Conservation (phyloP, 2,888 invertebrate genomes). For the Nomada hirtipes region DNA sequence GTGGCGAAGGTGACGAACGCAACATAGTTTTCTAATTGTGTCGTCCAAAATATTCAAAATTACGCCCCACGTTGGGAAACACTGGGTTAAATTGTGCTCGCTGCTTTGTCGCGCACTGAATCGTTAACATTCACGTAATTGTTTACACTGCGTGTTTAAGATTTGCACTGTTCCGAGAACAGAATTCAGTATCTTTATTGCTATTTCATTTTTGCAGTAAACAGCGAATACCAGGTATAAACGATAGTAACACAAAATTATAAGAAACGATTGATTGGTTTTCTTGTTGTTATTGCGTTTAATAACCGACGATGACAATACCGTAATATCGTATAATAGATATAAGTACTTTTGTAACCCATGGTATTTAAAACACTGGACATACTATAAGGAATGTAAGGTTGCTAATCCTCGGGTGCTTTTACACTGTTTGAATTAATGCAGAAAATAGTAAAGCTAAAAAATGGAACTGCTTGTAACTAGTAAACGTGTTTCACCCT, state of each 20-base stretch:
- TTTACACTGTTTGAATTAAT: slow-evolving; percentile 15
- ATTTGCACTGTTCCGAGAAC: too few species aligned
- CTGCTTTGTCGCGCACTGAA: background rate
- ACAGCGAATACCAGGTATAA: too few species aligned
- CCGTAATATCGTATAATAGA: too few species aligned
- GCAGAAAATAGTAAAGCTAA: slow-evolving; percentile 40
- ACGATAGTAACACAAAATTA: background rate
- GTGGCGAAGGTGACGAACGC: too few species aligned
- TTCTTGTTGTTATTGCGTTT: background rate
- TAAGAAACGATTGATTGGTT: background rate
- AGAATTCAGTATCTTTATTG: too few species aligned
- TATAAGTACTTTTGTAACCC: background rate
- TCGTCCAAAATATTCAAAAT: too few species aligned
- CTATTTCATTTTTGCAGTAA: too few species aligned
- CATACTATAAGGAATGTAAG: background rate
- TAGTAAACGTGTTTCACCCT: slow-evolving; percentile 42
- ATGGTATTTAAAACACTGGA: too few species aligned
- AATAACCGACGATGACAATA: too few species aligned
- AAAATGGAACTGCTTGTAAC: slow-evolving; percentile 41
- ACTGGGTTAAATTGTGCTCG: background rate
- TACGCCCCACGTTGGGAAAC: too few species aligned
- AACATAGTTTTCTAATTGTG: too few species aligned
- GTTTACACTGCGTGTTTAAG: background rate
- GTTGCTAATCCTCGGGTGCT: background rate
- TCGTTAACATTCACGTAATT: slow-evolving; percentile 13